Percentiles rank a stretch among this genome's conserved stretches.
Conservation (phyloP, 2,797 vertebrate species). For the Myotis findleyi region DNA sequence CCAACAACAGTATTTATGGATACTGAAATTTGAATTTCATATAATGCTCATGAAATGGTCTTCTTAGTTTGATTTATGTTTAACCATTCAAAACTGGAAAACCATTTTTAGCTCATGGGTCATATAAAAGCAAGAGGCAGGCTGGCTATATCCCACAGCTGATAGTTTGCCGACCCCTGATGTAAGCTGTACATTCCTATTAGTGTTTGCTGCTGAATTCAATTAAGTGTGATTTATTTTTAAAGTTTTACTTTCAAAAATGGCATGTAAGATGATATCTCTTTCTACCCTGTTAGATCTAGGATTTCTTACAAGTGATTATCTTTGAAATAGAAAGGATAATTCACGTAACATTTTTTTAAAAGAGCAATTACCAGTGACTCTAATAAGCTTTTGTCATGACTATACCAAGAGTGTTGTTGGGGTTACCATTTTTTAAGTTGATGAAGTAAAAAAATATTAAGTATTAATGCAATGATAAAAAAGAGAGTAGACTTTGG, state of each 20-base stretch:
- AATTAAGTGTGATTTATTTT: conserved; percentile 24
- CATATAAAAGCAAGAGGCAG: background rate
- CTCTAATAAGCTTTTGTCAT: background rate
- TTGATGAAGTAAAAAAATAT: background rate
- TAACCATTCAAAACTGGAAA: conserved; percentile 40
- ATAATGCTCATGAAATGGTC: background rate
- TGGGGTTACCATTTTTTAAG: background rate
- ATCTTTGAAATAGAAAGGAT: background rate
- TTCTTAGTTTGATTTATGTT: conserved; percentile 44
- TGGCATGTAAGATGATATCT: background rate
- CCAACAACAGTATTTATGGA: background rate
- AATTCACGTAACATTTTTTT: background rate
- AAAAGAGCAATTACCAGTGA: background rate
- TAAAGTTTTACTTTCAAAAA: conserved; percentile 50
- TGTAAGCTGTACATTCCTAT: background rate
- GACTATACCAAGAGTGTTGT: background rate
- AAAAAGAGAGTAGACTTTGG: background rate
- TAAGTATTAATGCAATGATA: conserved; percentile 6
- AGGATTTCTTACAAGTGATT: background rate
- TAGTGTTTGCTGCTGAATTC: conserved; percentile 14
- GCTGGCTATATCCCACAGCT: background rate
- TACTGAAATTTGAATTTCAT: conserved; percentile 20
- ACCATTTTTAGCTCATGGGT: background rate
- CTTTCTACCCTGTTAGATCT: background rate
- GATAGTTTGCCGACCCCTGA: background rate